A percentile compares a stretch with the other conserved stretches of the same genome.
phyloP scores from a whole-genome alignment of 37 sponge, comb jelly and placozoan species.

The Ephydatia muelleri region DNA sequence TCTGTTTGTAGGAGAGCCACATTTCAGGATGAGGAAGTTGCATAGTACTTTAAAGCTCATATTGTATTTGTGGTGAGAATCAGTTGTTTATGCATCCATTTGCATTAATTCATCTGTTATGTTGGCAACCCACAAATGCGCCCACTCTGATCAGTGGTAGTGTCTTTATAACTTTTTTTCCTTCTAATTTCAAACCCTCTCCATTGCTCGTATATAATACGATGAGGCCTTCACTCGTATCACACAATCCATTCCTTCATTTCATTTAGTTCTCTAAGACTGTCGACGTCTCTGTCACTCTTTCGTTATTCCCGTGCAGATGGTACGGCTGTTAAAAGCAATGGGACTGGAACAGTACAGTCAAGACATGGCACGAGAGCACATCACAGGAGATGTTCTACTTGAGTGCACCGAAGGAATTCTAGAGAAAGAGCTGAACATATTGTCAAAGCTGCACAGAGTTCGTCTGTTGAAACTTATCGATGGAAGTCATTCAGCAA shows the following conservation, averaged over 20 bases:
- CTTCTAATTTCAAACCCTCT: too few species aligned
- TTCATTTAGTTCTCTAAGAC: not conserved
- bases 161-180: too few species aligned
- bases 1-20: too few species aligned
- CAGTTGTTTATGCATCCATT: too few species aligned
- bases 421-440: not conserved
- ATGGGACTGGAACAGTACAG: not conserved
- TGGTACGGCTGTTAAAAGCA: not conserved
- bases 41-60: too few species aligned
- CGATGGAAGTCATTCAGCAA: not conserved
- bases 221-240: not conserved
- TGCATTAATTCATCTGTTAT: too few species aligned
- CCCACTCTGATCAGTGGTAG: too few species aligned
- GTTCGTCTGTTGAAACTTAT: not conserved
- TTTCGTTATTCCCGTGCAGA: not conserved
- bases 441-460: not conserved
- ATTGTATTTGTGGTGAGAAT: too few species aligned
- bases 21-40: too few species aligned
- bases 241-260: not conserved
- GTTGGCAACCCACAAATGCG: too few species aligned
- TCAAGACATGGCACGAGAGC: not conserved
- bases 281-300: not conserved
- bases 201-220: too few species aligned
- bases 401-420: not conserved
- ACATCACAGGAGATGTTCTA: not conserved